Percentiles rank a stretch among this genome's conserved stretches.
Evolutionary conservation across 2,113 vertebrate genomes (phyloP).

Genomic region (Caretta caretta): DNA sequence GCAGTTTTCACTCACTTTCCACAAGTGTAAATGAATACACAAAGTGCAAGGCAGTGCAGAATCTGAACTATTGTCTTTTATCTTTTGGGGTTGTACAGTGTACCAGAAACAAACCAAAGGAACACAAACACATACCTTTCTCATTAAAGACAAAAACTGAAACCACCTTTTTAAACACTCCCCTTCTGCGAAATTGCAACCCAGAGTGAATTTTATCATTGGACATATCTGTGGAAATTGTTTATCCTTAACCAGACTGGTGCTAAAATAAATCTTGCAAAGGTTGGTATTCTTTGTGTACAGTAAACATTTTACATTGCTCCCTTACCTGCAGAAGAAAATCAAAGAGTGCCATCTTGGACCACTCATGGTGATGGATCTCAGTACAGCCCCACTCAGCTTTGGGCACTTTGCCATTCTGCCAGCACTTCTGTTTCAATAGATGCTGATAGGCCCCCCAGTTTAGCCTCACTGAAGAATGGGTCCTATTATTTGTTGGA

Average conservation of each 20-base stretch:
- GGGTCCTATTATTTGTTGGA: conserved; percentile 79
- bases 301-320: background rate
- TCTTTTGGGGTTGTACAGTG: background rate
- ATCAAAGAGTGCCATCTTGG: conserved; percentile 94
- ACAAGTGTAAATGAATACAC: background rate
- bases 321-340: conserved; percentile 93
- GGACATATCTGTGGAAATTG: background rate
- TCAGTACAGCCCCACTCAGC: conserved; percentile 86
- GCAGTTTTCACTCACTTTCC: background rate
- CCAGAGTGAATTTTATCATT: background rate
- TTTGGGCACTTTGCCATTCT: conserved; percentile 86
- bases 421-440: conserved; percentile 91
- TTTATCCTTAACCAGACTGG: background rate
- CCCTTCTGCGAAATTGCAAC: background rate
- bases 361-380: conserved; percentile 94
- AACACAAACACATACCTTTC: background rate
- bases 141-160: background rate
- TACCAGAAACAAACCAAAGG: background rate
- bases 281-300: background rate
- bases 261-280: background rate
- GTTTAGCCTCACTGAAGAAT: conserved; percentile 83
- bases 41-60: background rate
- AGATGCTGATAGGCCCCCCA: conserved; percentile 91
- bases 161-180: background rate
- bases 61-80: background rate